Conservation (phyloP, 2,797 vertebrate genomes). For the Coregonus ussuriensis region DNA sequence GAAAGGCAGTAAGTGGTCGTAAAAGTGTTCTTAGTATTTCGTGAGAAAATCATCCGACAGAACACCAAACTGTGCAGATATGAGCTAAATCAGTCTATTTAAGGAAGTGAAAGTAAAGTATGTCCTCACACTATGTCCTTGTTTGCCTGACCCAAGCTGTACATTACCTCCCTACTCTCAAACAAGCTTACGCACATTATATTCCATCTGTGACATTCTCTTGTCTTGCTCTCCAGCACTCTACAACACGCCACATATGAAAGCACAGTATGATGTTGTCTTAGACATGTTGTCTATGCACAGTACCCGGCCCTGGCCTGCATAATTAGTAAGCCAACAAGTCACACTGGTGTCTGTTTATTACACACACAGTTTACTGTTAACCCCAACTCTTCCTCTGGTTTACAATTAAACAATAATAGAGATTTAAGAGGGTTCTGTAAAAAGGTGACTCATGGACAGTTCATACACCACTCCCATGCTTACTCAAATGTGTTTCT, state of each 20-base stretch:
- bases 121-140: slow-evolving; percentile 1
- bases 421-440: slow-evolving; percentile 22
- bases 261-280: slow-evolving; percentile 11
- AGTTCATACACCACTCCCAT: slow-evolving; percentile 45
- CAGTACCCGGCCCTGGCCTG: not conserved
- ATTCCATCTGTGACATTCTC: slow-evolving; percentile 27
- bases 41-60: not conserved
- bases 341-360: slow-evolving; percentile 9
- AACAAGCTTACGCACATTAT: slow-evolving; percentile 2
- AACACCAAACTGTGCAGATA: not conserved
- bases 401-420: not conserved
- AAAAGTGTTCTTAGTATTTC: slow-evolving; percentile 1
- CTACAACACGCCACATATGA: slow-evolving; percentile 2
- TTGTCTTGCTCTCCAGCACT: slow-evolving; percentile 2
- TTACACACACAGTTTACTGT: not conserved
- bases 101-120: slow-evolving; percentile 38
- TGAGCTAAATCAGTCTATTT: not conserved
- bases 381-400: not conserved
- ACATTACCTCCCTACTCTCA: slow-evolving; percentile 4
- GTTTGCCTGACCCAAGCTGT: slow-evolving; percentile 5
- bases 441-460: slow-evolving; percentile 48
- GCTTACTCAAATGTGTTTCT: slow-evolving; percentile 52
- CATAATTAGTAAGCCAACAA: slow-evolving; percentile 1
- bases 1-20: slow-evolving; percentile 13
- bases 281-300: not conserved